Evolutionary conservation across 53 echinoderm and acorn worm genomes (phyloP).

Genomic region (Patiria pectinifera): DNA sequence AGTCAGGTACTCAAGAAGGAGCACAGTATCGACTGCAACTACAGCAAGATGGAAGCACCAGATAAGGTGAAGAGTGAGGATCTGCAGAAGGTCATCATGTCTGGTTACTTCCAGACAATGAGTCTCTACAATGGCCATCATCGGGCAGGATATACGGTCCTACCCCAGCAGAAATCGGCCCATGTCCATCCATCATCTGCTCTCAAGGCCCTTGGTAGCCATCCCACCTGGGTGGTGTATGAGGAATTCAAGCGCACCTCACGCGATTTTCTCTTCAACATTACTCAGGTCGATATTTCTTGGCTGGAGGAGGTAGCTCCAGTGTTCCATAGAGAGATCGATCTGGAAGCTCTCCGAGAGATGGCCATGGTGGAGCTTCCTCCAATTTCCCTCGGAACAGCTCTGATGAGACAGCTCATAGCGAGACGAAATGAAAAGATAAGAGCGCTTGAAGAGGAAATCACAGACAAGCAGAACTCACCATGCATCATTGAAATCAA

Average conservation of each 20-base stretch:
- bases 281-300: slow-evolving; percentile 51
- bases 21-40: slow-evolving; percentile 6
- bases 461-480: neutral
- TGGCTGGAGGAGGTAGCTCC: slow-evolving; percentile 68
- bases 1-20: slow-evolving; percentile 36
- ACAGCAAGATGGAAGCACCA: slow-evolving; percentile 2
- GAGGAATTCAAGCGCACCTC: slow-evolving; percentile 65
- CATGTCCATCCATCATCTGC: slow-evolving; percentile 67
- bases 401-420: slow-evolving; percentile 60
- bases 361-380: slow-evolving; percentile 47
- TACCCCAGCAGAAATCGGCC: slow-evolving; percentile 57
- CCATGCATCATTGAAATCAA: slow-evolving; percentile 64
- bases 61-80: slow-evolving; percentile 15
- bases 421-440: slow-evolving; percentile 54
- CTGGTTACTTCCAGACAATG: slow-evolving; percentile 62
- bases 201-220: slow-evolving; percentile 39
- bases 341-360: slow-evolving; percentile 36
- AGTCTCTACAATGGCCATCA: slow-evolving; percentile 72
- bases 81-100: slow-evolving; percentile 62
- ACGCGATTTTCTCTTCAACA: slow-evolving; percentile 59
- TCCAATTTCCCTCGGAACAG: slow-evolving; percentile 43
- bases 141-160: slow-evolving; percentile 65
- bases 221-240: slow-evolving; percentile 68
- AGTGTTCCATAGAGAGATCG: slow-evolving; percentile 15
- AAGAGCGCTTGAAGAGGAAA: slow-evolving; percentile 58